These are phyloP conservation scores for Sminthopsis crassicaudata DNA, from an alignment of 2,113 vertebrate genomes.

Conservation along the genomic window DNA sequence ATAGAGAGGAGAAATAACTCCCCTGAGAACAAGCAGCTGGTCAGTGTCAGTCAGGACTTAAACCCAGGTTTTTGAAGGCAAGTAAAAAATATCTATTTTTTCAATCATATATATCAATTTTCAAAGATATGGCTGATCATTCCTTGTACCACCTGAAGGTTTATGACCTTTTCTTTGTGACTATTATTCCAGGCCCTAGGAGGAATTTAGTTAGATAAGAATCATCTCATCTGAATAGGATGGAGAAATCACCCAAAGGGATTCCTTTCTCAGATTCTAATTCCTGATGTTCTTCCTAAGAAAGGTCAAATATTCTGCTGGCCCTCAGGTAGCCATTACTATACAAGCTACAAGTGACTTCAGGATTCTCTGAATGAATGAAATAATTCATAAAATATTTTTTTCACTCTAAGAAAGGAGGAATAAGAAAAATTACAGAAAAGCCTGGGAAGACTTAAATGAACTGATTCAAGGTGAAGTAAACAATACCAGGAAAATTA, in stretches of 20 bases:
- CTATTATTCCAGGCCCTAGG: background rate
- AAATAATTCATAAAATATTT: background rate
- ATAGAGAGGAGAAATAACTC: background rate
- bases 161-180: background rate
- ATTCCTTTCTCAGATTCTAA: background rate
- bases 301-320: background rate
- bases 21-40: background rate
- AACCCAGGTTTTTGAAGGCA: background rate
- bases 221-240: background rate
- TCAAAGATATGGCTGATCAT: background rate
- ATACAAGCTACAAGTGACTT: background rate
- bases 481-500: no score
- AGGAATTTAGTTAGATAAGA: background rate
- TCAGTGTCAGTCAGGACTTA: background rate
- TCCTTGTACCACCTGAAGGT: background rate
- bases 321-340: background rate
- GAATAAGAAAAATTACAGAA: background rate
- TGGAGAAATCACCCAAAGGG: background rate
- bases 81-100: background rate
- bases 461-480: no score
- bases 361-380: background rate
- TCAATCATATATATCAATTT: background rate
- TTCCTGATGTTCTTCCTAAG: background rate
- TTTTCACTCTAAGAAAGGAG: background rate
- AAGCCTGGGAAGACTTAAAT: no score